Evolutionary conservation across 2,888 invertebrate species (phyloP).

Genomic region (Teleogryllus oceanicus): DNA sequence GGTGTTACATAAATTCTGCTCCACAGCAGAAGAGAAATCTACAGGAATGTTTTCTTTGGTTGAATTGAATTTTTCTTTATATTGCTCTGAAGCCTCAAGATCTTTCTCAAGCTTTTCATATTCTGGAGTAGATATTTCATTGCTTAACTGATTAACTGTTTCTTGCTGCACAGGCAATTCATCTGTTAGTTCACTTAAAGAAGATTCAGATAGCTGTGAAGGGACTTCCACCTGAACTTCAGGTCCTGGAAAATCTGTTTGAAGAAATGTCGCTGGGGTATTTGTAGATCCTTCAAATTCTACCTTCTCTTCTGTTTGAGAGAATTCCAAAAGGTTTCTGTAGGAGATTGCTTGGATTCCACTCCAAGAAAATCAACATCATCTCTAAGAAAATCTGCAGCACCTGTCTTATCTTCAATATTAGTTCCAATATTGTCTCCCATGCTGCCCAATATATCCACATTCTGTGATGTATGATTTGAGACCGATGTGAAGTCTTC

Average conservation of each 20-base stretch:
- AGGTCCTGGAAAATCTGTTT: background rate
- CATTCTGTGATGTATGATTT: background rate
- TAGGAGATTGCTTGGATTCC: background rate
- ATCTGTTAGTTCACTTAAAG: background rate
- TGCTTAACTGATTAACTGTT: background rate
- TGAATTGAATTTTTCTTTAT: background rate
- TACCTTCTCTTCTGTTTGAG: too few species aligned
- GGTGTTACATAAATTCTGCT: background rate
- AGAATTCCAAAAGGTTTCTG: background rate
- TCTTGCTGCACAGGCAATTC: background rate
- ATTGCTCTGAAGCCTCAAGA: background rate
- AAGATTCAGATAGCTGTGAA: background rate
- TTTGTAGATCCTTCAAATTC: background rate
- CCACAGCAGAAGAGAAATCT: background rate
- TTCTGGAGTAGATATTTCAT: slow-evolving; percentile 24
- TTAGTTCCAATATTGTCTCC: background rate
- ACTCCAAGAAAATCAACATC: background rate
- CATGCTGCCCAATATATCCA: background rate
- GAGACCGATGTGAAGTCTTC: background rate
- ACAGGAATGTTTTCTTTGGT: background rate
- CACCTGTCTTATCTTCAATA: background rate
- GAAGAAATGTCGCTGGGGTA: background rate
- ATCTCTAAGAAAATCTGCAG: background rate
- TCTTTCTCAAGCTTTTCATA: background rate
- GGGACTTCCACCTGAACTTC: background rate